Conservation (phyloP, 2,113 vertebrate species). For the Entosphenus tridentatus region DNA sequence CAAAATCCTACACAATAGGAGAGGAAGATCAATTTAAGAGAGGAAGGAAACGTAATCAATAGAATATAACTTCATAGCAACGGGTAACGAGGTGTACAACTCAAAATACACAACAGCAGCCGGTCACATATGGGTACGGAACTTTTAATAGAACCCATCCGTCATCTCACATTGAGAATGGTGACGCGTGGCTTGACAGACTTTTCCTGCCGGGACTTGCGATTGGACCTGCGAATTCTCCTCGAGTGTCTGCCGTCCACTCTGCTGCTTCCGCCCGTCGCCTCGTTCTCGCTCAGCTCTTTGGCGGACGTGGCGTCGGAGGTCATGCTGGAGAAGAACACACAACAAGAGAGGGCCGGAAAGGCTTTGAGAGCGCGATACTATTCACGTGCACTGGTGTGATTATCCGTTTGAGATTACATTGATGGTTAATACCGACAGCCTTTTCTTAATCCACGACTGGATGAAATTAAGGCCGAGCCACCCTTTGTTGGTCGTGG, state of each 20-base stretch:
- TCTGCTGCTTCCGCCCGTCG: conserved; percentile 33
- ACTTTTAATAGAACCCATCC: not conserved
- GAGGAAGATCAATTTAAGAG: too few species aligned
- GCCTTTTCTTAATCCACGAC: too few species aligned
- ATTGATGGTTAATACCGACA: too few species aligned
- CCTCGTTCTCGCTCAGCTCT: conserved; percentile 72
- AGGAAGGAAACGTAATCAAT: too few species aligned
- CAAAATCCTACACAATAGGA: too few species aligned
- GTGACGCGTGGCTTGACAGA: conserved; percentile 69
- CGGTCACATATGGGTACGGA: not conserved
- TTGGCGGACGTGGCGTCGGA: conserved; percentile 58
- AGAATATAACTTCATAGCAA: too few species aligned
- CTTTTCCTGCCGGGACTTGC: conserved; percentile 70
- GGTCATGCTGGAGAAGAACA: conserved; percentile 22
- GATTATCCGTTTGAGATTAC: too few species aligned
- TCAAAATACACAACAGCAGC: not conserved
- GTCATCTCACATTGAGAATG: conserved; percentile 50
- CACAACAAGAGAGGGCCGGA: not conserved
- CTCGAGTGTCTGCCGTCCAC: conserved; percentile 48
- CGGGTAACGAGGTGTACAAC: too few species aligned
- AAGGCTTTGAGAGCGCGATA: not conserved
- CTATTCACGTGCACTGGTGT: too few species aligned
- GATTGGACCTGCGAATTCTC: conserved; percentile 65
- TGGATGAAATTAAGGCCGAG: too few species aligned
- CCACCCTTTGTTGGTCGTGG: too few species aligned